Conservation (phyloP, 1,140 invertebrate species). For the Caerostris extrusa region DNA sequence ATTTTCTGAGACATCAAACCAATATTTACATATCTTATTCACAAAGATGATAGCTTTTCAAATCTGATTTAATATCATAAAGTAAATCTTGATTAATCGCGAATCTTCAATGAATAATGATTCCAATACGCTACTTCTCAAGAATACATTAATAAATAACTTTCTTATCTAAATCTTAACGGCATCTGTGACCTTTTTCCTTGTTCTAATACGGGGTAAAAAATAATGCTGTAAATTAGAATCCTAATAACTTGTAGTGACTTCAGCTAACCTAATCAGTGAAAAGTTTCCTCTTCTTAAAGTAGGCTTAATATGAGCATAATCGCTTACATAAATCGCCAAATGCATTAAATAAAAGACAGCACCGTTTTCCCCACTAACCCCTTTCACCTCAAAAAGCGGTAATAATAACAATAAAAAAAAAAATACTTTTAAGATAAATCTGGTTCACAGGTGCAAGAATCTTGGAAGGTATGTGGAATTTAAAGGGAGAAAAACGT, state of each 20-base stretch:
- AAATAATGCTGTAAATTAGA: conserved; percentile 11
- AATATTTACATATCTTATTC: not conserved
- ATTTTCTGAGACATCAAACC: not conserved
- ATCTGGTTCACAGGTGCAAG: conserved; percentile 29
- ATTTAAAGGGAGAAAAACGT: conserved; percentile 3
- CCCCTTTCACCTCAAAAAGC: conserved; percentile 48
- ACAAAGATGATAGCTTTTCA: not conserved
- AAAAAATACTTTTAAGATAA: not conserved
- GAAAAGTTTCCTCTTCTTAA: not conserved
- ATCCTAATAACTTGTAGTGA: not conserved
- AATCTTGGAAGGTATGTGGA: not conserved
- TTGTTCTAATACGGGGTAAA: not conserved
- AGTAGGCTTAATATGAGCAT: conserved; percentile 18
- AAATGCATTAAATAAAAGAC: conserved; percentile 12
- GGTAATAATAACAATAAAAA: not conserved
- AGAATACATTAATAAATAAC: conserved; percentile 20
- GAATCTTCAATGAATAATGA: not conserved
- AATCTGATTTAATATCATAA: not conserved
- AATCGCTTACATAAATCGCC: not conserved
- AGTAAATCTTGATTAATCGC: not conserved
- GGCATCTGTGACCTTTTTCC: not conserved
- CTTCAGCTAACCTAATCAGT: conserved; percentile 11
- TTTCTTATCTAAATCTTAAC: not conserved
- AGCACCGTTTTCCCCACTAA: conserved; percentile 25
- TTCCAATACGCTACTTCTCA: conserved; percentile 3